phyloP scores from a whole-genome alignment of 2,888 invertebrate species.

The Melipona beecheii region DNA sequence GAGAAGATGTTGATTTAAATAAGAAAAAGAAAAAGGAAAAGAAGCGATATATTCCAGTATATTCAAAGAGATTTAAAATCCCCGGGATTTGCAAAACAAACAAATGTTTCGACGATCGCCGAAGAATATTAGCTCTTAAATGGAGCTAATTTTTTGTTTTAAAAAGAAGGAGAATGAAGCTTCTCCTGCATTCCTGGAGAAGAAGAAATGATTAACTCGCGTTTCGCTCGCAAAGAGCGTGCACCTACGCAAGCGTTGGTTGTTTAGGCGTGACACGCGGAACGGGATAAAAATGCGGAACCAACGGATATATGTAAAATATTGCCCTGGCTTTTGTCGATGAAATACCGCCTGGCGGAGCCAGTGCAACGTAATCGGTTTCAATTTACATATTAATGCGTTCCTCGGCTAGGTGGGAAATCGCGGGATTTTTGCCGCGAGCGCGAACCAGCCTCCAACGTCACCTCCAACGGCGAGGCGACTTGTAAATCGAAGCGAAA shows the following conservation, averaged over 20 bases:
- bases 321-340: conserved; percentile 24
- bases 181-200: background rate
- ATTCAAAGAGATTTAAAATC: background rate
- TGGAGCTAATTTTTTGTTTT: background rate
- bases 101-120: background rate
- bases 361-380: conserved; percentile 41
- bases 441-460: conserved; percentile 12
- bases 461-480: background rate
- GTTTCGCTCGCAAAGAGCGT: background rate
- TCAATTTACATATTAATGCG: conserved; percentile 52
- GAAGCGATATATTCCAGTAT: background rate
- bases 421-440: conserved; percentile 16
- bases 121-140: background rate
- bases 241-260: background rate
- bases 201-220: conserved; percentile 29
- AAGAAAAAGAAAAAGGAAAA: background rate
- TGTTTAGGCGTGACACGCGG: background rate
- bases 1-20: too few species aligned
- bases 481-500: conserved; percentile 19
- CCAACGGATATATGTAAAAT: conserved; percentile 40
- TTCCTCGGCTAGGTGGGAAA: conserved; percentile 43
- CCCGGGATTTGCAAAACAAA: background rate
- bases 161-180: background rate
- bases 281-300: conserved; percentile 30
- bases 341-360: conserved; percentile 37